Conservation (phyloP, 2,797 vertebrate genomes). For the Pipistrellus pipistrellus region DNA sequence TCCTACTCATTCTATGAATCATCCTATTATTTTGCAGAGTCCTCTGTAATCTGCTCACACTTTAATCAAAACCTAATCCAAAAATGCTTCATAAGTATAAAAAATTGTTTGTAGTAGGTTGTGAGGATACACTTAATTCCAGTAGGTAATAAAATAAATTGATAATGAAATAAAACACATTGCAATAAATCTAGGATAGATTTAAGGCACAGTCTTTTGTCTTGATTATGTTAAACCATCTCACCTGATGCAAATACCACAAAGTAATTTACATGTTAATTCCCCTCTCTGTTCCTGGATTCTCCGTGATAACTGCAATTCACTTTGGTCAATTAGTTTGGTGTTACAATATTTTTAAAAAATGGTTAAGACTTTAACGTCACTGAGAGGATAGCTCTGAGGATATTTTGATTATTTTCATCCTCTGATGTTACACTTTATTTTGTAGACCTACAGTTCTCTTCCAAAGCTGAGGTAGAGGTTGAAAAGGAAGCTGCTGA, state of each 20-base stretch:
- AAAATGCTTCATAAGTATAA: background rate
- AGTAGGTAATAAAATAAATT: constrained; percentile 25
- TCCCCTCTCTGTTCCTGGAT: background rate
- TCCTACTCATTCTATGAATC: background rate
- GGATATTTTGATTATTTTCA: background rate
- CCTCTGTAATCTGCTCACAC: constrained; percentile 5
- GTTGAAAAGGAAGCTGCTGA: constrained; percentile 11
- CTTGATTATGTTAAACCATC: constrained; percentile 58
- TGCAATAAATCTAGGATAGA: constrained; percentile 17
- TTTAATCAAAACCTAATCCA: constrained; percentile 20
- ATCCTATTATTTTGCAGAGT: background rate
- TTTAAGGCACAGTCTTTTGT: constrained; percentile 42
- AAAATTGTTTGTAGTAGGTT: background rate
- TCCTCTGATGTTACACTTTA: background rate
- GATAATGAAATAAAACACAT: constrained; percentile 21
- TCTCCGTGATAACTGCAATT: constrained; percentile 32
- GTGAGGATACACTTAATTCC: background rate
- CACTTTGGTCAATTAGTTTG: constrained; percentile 7
- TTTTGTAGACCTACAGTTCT: background rate
- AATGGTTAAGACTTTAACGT: background rate
- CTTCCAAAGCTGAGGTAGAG: background rate
- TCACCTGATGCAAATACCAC: background rate
- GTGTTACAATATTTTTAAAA: constrained; percentile 10
- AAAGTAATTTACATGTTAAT: constrained; percentile 48
- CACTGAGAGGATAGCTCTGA: background rate